Evolutionary conservation across 1,140 invertebrate species (phyloP).

Genomic region (Belonocnema kinseyi): DNA sequence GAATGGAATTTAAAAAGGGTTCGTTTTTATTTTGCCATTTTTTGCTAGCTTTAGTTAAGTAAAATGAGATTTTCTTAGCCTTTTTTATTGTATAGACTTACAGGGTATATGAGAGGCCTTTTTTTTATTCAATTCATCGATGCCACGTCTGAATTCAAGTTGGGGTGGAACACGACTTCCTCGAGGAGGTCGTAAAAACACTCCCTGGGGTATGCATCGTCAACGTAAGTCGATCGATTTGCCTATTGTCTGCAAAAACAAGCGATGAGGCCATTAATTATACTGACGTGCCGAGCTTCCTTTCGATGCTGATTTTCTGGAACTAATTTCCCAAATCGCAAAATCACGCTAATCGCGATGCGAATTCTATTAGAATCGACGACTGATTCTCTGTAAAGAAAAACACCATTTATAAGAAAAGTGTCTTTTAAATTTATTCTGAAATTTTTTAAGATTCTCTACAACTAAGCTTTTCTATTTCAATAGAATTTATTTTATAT

Average conservation of each 20-base stretch:
- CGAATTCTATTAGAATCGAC: no score
- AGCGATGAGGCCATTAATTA: slow-evolving; percentile 50
- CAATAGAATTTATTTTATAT: no score
- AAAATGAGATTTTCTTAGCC: not conserved
- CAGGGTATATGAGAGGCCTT: not conserved
- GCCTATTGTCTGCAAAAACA: slow-evolving; percentile 49
- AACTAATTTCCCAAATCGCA: slow-evolving; percentile 48
- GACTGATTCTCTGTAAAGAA: not conserved
- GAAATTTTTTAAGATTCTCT: no score
- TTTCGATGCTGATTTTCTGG: slow-evolving; percentile 48
- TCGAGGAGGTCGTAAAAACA: slow-evolving; percentile 38
- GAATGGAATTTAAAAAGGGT: no score
- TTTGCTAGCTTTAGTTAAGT: not conserved
- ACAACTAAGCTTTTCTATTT: no score
- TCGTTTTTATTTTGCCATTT: not conserved
- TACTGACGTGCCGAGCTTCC: slow-evolving; percentile 52
- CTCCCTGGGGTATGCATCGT: slow-evolving; percentile 48
- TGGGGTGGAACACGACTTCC: slow-evolving; percentile 22
- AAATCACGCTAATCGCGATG: slow-evolving; percentile 45
- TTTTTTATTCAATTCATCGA: slow-evolving; percentile 11
- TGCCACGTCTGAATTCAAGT: not conserved
- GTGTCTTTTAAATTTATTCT: no score
- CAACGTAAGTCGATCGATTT: slow-evolving; percentile 50
- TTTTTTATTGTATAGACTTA: not conserved
- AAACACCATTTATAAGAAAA: no score